These are phyloP conservation scores for Sebastiscus tertius DNA, from an alignment of 2,797 vertebrate species.

Conservation along the genomic window DNA sequence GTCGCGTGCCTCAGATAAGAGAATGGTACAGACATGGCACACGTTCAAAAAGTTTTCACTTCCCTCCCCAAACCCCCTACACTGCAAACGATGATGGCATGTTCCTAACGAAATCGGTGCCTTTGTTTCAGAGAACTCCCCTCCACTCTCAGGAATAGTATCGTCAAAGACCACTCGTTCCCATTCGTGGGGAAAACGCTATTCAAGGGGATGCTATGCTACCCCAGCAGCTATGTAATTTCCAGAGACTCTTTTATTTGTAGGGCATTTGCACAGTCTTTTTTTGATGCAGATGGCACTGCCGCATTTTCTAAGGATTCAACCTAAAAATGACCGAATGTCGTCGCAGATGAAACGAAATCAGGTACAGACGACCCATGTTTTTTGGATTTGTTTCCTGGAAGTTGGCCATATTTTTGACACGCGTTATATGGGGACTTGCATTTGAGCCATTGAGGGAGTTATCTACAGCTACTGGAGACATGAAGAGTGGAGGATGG, in stretches of 20 bases:
- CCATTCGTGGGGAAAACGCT: slow-evolving; percentile 73
- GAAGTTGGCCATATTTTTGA: slow-evolving; percentile 73
- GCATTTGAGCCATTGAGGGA: slow-evolving; percentile 57
- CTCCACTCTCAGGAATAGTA: slow-evolving; percentile 87
- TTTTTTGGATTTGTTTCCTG: slow-evolving; percentile 73
- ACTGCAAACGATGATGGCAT: slow-evolving; percentile 87
- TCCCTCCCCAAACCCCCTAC: slow-evolving; percentile 86
- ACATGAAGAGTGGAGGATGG: slow-evolving; percentile 25
- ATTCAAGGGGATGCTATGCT: slow-evolving; percentile 74
- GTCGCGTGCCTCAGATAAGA: slow-evolving; percentile 88
- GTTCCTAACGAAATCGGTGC: slow-evolving; percentile 84
- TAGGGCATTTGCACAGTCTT: slow-evolving; percentile 45
- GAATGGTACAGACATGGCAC: slow-evolving; percentile 88
- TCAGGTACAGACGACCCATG: slow-evolving; percentile 38
- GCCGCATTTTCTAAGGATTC: slow-evolving; percentile 53
- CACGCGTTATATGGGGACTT: slow-evolving; percentile 35
- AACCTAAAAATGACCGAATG: slow-evolving; percentile 50
- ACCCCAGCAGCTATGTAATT: slow-evolving; percentile 65
- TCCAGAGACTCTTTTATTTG: slow-evolving; percentile 57
- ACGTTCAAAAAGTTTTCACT: slow-evolving; percentile 89
- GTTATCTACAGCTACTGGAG: slow-evolving; percentile 47
- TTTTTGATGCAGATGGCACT: slow-evolving; percentile 50
- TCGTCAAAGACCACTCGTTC: slow-evolving; percentile 82
- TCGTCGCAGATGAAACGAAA: slow-evolving; percentile 41
- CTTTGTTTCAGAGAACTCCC: slow-evolving; percentile 86